Conservation (phyloP, 1,140 invertebrate species). For the Papilio aristodemus region DNA sequence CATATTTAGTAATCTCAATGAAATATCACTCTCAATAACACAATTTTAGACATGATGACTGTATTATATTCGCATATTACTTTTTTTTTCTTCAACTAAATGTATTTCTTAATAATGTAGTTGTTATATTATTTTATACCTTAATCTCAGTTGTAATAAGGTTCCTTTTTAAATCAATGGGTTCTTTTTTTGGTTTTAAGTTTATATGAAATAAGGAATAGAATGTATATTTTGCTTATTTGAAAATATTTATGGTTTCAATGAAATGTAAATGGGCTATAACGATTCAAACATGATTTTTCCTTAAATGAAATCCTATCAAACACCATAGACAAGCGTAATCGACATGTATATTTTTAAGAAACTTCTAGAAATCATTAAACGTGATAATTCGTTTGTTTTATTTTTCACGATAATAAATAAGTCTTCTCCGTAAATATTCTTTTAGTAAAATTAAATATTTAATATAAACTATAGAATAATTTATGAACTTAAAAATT, state of each 20-base stretch:
- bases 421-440: background rate
- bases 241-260: slow-evolving; percentile 5
- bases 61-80: slow-evolving; percentile 3
- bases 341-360: background rate
- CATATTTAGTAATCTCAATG: slow-evolving; percentile 42
- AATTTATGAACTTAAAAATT: slow-evolving; percentile 21
- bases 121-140: background rate
- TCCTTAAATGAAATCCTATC: background rate
- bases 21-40: slow-evolving; percentile 27
- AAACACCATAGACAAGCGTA: background rate
- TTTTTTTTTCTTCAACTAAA: slow-evolving; percentile 12
- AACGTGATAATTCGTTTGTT: background rate
- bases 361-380: background rate
- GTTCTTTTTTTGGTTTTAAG: slow-evolving; percentile 3
- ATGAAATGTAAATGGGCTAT: background rate
- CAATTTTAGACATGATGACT: slow-evolving; percentile 28
- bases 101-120: background rate
- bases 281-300: background rate
- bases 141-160: background rate
- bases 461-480: slow-evolving; percentile 23
- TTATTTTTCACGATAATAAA: background rate
- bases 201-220: background rate
- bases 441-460: slow-evolving; percentile 22
- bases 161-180: slow-evolving; percentile 5
- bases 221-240: background rate